Evolutionary conservation across 2,113 vertebrate genomes (phyloP).

Genomic region (Aphelocoma coerulescens): DNA sequence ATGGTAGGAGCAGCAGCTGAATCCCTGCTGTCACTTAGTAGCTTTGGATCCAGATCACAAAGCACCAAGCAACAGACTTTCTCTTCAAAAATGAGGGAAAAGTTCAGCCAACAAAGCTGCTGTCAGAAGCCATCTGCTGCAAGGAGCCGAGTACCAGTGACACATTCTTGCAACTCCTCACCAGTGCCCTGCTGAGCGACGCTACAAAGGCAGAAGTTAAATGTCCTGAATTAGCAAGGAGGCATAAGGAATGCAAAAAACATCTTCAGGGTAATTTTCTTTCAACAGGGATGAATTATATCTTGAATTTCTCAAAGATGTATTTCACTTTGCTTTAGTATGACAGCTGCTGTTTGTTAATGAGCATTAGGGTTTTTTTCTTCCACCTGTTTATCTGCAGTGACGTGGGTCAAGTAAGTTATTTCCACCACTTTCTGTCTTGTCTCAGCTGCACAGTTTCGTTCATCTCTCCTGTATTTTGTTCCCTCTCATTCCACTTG

Average conservation of each 20-base stretch:
- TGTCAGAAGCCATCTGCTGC: slow-evolving; percentile 35
- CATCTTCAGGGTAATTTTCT: not conserved
- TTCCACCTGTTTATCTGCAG: not conserved
- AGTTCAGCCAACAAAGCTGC: slow-evolving; percentile 14
- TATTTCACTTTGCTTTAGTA: not conserved
- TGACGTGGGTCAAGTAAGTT: not conserved
- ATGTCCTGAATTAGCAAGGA: not conserved
- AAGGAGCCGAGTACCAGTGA: not conserved
- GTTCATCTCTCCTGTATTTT: not conserved
- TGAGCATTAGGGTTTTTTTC: not conserved
- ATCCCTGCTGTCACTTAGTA: slow-evolving; percentile 24
- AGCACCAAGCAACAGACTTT: slow-evolving; percentile 21
- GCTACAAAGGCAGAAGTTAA: not conserved
- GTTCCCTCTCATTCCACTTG: not conserved
- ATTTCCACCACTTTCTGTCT: not conserved
- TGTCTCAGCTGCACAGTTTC: not conserved
- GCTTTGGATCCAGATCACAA: slow-evolving; percentile 35
- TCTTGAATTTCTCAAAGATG: not conserved
- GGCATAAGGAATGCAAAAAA: not conserved
- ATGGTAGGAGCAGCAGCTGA: not conserved
- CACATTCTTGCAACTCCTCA: slow-evolving; percentile 13
- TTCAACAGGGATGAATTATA: not conserved
- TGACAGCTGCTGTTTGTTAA: not conserved
- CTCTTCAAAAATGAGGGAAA: slow-evolving; percentile 8
- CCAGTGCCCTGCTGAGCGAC: not conserved